Base-by-base conservation (phyloP, 2,113 vertebrate species). In the Microcebus ravelobensis region DNA sequence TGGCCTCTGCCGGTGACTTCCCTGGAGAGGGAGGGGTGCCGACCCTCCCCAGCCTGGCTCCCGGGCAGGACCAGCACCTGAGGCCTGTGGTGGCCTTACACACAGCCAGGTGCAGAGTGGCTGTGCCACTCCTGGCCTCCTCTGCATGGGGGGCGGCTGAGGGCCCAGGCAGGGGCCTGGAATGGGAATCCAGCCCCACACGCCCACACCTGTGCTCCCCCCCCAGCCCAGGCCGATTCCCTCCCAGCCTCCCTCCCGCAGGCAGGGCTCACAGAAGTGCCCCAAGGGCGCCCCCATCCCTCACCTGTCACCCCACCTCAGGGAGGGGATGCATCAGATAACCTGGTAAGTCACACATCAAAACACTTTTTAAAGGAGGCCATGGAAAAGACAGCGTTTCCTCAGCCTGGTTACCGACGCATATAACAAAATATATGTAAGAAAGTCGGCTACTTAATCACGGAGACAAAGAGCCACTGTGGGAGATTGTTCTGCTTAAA, bases 361-460 rank as follows among this genome's bases (percentile, higher is more conserved):
- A 95, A 95, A 96, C 96, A 55, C 97, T 85, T 42, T 92, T 91
- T 79, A 97, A 98, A 96, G 97, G 97, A 96, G 93, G 80, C 55
- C 39, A 85, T 29, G 59, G 71, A 34, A 63, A 39, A 84, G 52
- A 39, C 45, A 2, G 93, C 23, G 27, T 42, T 90, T 92, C 12
- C 95, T 86, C 93, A 45, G 91, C 97, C 97, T 94, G 95, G 76
- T 67, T 90, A 96, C 96, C 96, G 90, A 83, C 27, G 4, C 77
- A 83, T 59, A 57, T 73, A 90, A 92, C 94, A 97, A 90, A 97
- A 97, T 76, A 36, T 36, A 93, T 97, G 61, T 81, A 97, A 94
- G 77, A 87, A 98, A 93, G 94, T 48, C 36, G 50, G 95, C 91
- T n/a, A 68, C 97, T 99, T 98, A 90, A 99, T 99, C 98, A 99